These are phyloP conservation scores for Rhynchophorus ferrugineus DNA, from an alignment of 1,140 invertebrate species.

Conservation along the genomic window DNA sequence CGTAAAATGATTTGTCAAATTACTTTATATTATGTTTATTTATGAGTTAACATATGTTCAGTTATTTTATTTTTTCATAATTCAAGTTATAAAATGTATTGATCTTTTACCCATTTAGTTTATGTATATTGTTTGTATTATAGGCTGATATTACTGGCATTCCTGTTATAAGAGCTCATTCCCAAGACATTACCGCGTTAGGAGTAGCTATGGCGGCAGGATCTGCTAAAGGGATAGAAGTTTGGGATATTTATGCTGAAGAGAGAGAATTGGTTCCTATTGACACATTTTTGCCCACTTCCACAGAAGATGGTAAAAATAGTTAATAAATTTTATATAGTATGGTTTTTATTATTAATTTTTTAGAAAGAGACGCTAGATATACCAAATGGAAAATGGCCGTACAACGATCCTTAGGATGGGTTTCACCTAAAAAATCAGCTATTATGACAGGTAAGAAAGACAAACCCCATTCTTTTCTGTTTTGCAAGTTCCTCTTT, in stretches of 20 bases:
- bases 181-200: conserved; percentile 82
- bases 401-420: conserved; percentile 78
- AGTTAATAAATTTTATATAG: not conserved
- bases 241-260: conserved; percentile 43
- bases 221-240: conserved; percentile 60
- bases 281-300: conserved; percentile 73
- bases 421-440: conserved; percentile 67
- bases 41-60: too few relatives aligned
- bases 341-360: conserved; percentile 11
- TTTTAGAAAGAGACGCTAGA: conserved; percentile 67
- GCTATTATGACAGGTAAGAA: conserved; percentile 62
- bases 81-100: too few relatives aligned
- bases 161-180: conserved; percentile 64
- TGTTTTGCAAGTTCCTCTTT: conserved; percentile 12
- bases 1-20: too few relatives aligned
- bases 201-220: conserved; percentile 89
- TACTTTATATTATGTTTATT: too few relatives aligned
- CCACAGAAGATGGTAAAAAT: conserved; percentile 59
- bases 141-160: conserved; percentile 33
- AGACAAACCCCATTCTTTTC: conserved; percentile 27
- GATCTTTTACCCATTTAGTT: too few relatives aligned
- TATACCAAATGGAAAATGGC: conserved; percentile 92
- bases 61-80: too few relatives aligned
- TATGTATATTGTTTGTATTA: conserved; percentile 11
- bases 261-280: conserved; percentile 51